A percentile compares a stretch with the other conserved stretches of the same genome.
Conservation (phyloP, 2,888 invertebrate genomes). For the Maniola hyperantus region DNA sequence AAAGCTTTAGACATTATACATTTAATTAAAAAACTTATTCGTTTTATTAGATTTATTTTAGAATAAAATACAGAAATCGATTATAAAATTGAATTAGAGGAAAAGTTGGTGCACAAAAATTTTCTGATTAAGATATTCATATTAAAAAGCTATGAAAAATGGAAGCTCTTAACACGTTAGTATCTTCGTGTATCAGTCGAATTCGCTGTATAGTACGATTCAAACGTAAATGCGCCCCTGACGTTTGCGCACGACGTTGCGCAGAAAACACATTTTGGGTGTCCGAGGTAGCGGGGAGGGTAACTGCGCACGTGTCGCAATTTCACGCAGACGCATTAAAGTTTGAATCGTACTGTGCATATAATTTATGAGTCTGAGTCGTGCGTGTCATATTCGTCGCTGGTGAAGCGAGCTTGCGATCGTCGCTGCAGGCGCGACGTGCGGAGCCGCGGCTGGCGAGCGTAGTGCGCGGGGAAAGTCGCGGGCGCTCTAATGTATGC, state of each 20-base stretch:
- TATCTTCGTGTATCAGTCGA: not conserved
- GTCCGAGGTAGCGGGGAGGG: too few species aligned
- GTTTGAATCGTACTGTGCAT: too few species aligned
- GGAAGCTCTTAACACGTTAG: slow-evolving; percentile 35
- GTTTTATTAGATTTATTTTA: slow-evolving; percentile 48
- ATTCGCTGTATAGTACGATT: slow-evolving; percentile 26
- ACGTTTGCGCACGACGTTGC: too few species aligned
- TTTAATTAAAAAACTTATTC: slow-evolving; percentile 67
- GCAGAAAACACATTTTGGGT: too few species aligned
- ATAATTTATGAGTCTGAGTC: slow-evolving; percentile 58
- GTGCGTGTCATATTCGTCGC: slow-evolving; percentile 75
- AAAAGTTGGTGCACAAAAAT: slow-evolving; percentile 6
- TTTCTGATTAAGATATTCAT: slow-evolving; percentile 8
- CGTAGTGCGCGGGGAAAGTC: slow-evolving; percentile 35
- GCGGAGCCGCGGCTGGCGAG: slow-evolving; percentile 39
- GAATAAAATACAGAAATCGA: slow-evolving; percentile 15
- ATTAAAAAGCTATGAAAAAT: slow-evolving; percentile 36
- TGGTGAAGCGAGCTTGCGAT: slow-evolving; percentile 55
- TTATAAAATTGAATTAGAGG: not conserved
- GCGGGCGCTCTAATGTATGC: slow-evolving; percentile 64
- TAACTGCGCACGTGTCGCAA: too few species aligned
- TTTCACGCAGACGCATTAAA: too few species aligned
- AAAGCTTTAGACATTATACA: slow-evolving; percentile 79
- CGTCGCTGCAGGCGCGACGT: slow-evolving; percentile 50
- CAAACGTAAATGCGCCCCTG: too few species aligned